These are phyloP conservation scores for Gobio gobio DNA, from an alignment of 2,113 vertebrate species.

Conservation along the genomic window DNA sequence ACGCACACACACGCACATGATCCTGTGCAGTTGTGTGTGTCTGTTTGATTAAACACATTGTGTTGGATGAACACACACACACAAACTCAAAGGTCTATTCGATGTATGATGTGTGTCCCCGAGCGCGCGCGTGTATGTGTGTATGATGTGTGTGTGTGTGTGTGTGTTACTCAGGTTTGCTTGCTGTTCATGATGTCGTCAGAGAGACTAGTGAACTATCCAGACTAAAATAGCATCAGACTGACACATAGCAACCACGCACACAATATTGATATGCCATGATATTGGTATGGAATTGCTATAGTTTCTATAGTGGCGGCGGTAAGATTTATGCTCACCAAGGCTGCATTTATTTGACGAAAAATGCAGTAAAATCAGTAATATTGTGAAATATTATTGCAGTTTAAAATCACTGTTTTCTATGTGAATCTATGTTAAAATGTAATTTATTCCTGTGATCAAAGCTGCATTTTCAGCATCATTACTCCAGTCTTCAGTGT, in stretches of 20 bases:
- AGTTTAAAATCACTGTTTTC: too few species aligned
- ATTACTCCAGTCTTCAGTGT: too few species aligned
- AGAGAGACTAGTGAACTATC: slow-evolving; percentile 18
- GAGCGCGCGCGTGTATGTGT: too few species aligned
- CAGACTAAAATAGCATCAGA: slow-evolving; percentile 29
- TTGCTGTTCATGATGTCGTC: slow-evolving; percentile 1
- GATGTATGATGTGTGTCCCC: not conserved
- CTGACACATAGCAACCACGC: slow-evolving; percentile 5
- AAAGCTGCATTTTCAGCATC: too few species aligned
- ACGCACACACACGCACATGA: not conserved
- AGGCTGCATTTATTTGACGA: not conserved
- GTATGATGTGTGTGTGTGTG: not conserved
- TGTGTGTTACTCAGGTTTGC: slow-evolving; percentile 3
- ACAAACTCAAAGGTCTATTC: not conserved
- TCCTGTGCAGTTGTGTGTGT: not conserved
- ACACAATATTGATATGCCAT: not conserved
- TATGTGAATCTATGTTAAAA: too few species aligned
- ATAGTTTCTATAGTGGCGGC: not conserved
- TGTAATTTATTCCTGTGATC: too few species aligned
- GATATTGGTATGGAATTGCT: not conserved
- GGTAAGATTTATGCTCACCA: not conserved
- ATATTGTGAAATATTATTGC: too few species aligned
- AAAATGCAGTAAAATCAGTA: too few species aligned
- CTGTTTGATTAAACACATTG: not conserved
- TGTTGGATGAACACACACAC: slow-evolving; percentile 15